Conservation (phyloP, 2,888 invertebrate species). For the Zeuzera pyrina region DNA sequence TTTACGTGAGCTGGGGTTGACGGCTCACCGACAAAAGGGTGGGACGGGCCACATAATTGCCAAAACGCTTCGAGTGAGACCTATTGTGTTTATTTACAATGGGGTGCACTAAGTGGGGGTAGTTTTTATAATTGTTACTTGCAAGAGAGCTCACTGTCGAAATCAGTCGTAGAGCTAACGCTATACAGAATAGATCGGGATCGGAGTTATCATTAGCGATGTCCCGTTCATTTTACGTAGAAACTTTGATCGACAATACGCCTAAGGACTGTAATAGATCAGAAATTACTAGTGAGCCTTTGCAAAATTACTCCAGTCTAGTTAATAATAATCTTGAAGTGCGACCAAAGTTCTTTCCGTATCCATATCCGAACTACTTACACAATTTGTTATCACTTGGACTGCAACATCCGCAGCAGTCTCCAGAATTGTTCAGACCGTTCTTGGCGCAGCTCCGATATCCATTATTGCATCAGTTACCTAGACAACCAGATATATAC, state of each 20-base stretch:
- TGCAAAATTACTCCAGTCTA: conserved; percentile 48
- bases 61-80: conserved; percentile 69
- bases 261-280: conserved; percentile 62
- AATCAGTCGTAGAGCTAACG: conserved; percentile 46
- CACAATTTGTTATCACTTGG: conserved; percentile 77
- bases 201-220: conserved; percentile 63
- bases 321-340: conserved; percentile 45
- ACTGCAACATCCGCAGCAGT: conserved; percentile 72
- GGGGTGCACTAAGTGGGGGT: conserved; percentile 69
- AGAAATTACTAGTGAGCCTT: conserved; percentile 49
- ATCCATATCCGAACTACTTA: conserved; percentile 75
- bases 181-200: conserved; percentile 22
- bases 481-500: conserved; percentile 45
- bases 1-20: conserved; percentile 56
- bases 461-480: conserved; percentile 53
- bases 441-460: conserved; percentile 60
- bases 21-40: conserved; percentile 68
- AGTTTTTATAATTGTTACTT: conserved; percentile 71
- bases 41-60: conserved; percentile 71
- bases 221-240: conserved; percentile 88
- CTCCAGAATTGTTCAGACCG: conserved; percentile 63
- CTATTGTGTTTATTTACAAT: conserved; percentile 69
- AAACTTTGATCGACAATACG: conserved; percentile 82
- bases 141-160: conserved; percentile 35
- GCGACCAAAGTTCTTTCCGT: conserved; percentile 71